phyloP scores from a whole-genome alignment of 2,113 vertebrate species.

The Circaetus cinerascens region DNA sequence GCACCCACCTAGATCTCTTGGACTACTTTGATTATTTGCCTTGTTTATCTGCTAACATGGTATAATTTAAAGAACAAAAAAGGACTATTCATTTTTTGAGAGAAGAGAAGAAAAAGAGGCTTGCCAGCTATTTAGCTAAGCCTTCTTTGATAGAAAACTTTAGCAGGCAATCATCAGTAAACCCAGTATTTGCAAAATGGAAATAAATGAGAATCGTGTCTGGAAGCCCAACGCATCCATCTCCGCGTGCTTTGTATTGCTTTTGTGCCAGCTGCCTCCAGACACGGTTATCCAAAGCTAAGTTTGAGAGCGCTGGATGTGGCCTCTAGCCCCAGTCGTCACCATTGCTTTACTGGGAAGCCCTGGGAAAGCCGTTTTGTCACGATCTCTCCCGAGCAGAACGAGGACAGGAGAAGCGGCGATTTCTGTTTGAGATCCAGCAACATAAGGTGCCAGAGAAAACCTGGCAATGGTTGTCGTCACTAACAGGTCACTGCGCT shows the following conservation, averaged over 20 bases:
- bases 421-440: not conserved
- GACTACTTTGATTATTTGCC: not conserved
- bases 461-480: not conserved
- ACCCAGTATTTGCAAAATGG: slow-evolving; percentile 4
- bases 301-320: fast-evolving
- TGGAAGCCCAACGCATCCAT: not conserved
- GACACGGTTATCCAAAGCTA: fast-evolving
- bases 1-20: not conserved
- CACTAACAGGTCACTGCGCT: not conserved
- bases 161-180: not conserved
- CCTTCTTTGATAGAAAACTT: not conserved
- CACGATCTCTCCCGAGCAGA: not conserved
- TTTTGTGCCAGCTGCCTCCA: not conserved
- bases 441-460: not conserved
- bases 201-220: slow-evolving; percentile 13
- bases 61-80: not conserved
- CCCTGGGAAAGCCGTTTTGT: not conserved
- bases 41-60: not conserved
- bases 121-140: not conserved
- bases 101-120: not conserved
- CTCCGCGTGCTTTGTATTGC: not conserved
- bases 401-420: fast-evolving
- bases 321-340: not conserved
- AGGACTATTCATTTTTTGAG: not conserved
- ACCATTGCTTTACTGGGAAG: not conserved